These are phyloP conservation scores for Masnerella sp. DNA, from an alignment of 2,888 invertebrate genomes.

Conservation along the genomic window DNA sequence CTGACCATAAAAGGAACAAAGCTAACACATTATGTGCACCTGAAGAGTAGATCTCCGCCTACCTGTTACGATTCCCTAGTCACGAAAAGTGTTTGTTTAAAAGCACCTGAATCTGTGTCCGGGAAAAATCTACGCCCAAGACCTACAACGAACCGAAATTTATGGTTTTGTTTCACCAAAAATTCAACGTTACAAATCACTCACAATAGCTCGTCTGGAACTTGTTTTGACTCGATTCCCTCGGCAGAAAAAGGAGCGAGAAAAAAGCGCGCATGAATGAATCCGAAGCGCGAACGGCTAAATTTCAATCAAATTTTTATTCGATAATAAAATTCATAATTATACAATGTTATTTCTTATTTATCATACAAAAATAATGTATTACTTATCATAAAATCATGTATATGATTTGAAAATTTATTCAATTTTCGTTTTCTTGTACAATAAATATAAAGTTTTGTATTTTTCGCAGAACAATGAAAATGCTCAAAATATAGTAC, in stretches of 20 bases:
- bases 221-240: too few relatives aligned
- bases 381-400: conserved; percentile 52
- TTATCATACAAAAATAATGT: conserved; percentile 58
- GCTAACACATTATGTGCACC: conserved; percentile 34
- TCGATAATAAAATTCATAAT: conserved; percentile 56
- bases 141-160: conserved; percentile 2
- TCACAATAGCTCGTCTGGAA: too few relatives aligned
- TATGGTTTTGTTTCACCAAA: not conserved
- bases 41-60: conserved; percentile 25
- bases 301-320: conserved; percentile 52
- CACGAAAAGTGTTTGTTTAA: conserved; percentile 39
- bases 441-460: conserved; percentile 47
- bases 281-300: too few relatives aligned
- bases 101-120: not conserved
- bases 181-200: not conserved
- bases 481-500: conserved; percentile 43
- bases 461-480: conserved; percentile 38
- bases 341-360: conserved; percentile 47
- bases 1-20: conserved; percentile 21
- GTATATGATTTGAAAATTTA: conserved; percentile 45
- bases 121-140: conserved; percentile 2
- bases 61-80: conserved; percentile 47
- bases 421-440: conserved; percentile 31
- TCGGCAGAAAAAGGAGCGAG: too few relatives aligned
- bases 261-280: too few relatives aligned